phyloP scores from a whole-genome alignment of 2,888 invertebrate species.

The Cryptus viduatorius region DNA sequence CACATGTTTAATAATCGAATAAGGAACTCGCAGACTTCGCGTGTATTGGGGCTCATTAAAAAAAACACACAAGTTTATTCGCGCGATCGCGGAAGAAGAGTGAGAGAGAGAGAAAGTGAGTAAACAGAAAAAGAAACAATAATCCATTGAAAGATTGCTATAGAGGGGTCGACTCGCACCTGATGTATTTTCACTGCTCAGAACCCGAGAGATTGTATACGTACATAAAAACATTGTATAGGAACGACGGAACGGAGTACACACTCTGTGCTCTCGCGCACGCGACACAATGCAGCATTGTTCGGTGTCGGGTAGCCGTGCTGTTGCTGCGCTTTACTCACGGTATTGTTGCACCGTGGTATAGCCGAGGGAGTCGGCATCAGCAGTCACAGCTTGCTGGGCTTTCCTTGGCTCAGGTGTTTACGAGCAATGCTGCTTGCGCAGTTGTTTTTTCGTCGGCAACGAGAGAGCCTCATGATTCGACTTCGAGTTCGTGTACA shows the following conservation, averaged over 20 bases:
- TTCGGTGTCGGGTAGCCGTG: conserved; percentile 70
- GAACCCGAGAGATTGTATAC: conserved; percentile 30
- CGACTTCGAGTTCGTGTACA: neutral
- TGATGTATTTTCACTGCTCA: conserved; percentile 59
- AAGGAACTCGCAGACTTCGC: conserved; percentile 13
- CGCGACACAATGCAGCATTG: conserved; percentile 73
- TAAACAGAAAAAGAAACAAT: conserved; percentile 35
- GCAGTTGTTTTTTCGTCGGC: conserved; percentile 49
- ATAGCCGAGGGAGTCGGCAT: conserved; percentile 26
- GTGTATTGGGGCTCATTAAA: neutral
- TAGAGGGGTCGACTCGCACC: conserved; percentile 49
- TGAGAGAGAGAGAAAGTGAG: neutral
- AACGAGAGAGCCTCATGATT: neutral
- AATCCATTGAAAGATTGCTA: conserved; percentile 27
- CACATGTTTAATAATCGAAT: conserved; percentile 29
- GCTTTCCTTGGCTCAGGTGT: conserved; percentile 66
- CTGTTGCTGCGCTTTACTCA: conserved; percentile 60
- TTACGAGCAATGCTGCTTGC: conserved; percentile 53
- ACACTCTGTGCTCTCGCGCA: conserved; percentile 56
- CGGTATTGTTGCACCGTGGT: conserved; percentile 52
- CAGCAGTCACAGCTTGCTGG: conserved; percentile 38
- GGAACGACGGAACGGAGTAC: conserved; percentile 21
- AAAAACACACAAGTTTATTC: neutral
- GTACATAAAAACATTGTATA: conserved; percentile 19
- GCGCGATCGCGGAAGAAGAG: neutral